Evolutionary conservation across 2,797 vertebrate species (phyloP), one percentile per base, ranked within the genome.

Genomic region (Helicolenus hilgendorfi): DNA sequence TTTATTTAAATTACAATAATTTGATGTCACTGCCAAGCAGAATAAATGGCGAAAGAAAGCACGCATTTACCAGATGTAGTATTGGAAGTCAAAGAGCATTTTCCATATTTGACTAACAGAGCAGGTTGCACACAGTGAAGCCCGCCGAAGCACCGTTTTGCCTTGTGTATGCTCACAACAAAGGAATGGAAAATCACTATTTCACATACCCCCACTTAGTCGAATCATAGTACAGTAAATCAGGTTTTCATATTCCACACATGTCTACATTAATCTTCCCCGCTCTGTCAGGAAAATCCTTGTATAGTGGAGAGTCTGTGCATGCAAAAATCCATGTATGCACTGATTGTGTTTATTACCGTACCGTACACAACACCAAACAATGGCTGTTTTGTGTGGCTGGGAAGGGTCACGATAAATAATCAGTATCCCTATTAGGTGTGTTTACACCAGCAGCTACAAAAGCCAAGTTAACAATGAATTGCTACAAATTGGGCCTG

Each of bases 201-300:
- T 93, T 87, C 82, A 82, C 90, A 79, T 73, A 69, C 20, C 59
- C 20, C 11, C 55, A 71, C 65, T 84, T 88, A 83, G 24, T 82
- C 63, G 76, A 79, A 77, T 63, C 38, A 60, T 3, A 69, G 29
- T 38, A 36, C n/a, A 88, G 27, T 74, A 85, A 88, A 90, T 83
- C 81, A 77, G 58, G 70, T 89, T 89, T 85, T 74, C 27, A 70
- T 67, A 78, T 90, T 65, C 55, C 53, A n/a, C 0, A 38, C 63
- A 24, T 70, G 69, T 86, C 87, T 83, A 55, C 45, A 84, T 88
- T 92, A 72, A 91, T 94, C 76, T 85, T 53, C 26, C 27, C 13
- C 4, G 20, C 38, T 9, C 68, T 60, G 74, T 77, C 67, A 77
- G 65, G 31, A 64, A 88, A 92, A 92, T 88, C 29, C 59, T 74